Evolutionary conservation across 1,140 invertebrate genomes (phyloP), one percentile per base, ranked within the genome.

Genomic region (Panagrolaimus sp.): DNA sequence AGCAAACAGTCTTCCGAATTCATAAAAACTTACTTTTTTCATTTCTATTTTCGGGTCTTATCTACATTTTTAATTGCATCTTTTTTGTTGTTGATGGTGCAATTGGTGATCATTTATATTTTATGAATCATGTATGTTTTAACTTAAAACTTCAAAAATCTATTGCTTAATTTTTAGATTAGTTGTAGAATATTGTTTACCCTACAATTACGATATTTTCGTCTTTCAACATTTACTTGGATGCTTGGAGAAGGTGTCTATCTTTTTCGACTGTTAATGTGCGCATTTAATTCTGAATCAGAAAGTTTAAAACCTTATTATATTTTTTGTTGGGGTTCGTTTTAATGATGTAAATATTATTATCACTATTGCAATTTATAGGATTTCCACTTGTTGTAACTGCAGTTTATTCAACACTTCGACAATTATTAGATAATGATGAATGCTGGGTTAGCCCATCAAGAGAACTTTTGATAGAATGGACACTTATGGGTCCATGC

Each of bases 191-290:
- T 84, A 4, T 61, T 84, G 25, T 76, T 76, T 67, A 71, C 73
- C 1, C 16, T 72, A 9, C 64, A 80, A 61, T 73, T 70, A 16
- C 71, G 78, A 9, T 84, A 83, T 69, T 68, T 74, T 8, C 66
- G 67, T 31, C 71, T 73, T 0, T 68, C 73, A 5, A 74, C 73
- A 51, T 84, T 82, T 65, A 67, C 83, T 45, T 82, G 82, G 72
- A 87, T 87, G 86, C 86, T 87, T 65, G 86, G 85, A 71, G 87
- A 88, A 74, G 86, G 85, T 0, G 85, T 84, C 67, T 86, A 86
- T 71, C 79, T 88, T 0, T 86, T 87, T 72, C 82, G 85, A 38
- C 77, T 88, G 5, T 83, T 88, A 64, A 84, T 86, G 0, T 81
- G 84, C 8, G 86, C 87, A 0, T 87, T 87, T 57, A 27, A 27